Evolutionary conservation across 2,797 vertebrate species (phyloP).

Genomic region (Centroberyx gerrardi): DNA sequence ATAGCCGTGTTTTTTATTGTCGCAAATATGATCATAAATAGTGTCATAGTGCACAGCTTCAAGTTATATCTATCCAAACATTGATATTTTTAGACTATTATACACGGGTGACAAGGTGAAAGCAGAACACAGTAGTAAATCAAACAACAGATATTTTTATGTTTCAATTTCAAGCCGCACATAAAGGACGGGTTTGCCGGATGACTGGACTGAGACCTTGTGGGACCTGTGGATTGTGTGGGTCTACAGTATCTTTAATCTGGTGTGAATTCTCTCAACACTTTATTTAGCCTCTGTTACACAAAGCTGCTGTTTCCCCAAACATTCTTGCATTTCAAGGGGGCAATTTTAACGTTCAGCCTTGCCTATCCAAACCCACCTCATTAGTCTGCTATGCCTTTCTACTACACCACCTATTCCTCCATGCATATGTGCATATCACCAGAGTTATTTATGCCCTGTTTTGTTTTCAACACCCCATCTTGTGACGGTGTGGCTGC

Average conservation of each 20-base stretch:
- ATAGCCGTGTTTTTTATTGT: neutral
- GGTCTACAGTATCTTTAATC: slow-evolving; percentile 19
- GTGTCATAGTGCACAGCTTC: slow-evolving; percentile 2
- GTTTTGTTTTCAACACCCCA: slow-evolving; percentile 79
- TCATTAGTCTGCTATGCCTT: slow-evolving; percentile 50
- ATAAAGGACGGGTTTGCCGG: slow-evolving; percentile 22
- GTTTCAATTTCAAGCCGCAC: slow-evolving; percentile 21
- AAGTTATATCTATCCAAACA: neutral
- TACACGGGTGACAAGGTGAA: slow-evolving; percentile 32
- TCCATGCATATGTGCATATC: slow-evolving; percentile 74
- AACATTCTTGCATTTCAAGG: slow-evolving; percentile 69
- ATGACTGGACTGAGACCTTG: slow-evolving; percentile 26
- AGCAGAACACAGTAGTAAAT: neutral
- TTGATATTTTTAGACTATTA: neutral
- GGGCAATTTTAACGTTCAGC: slow-evolving; percentile 36
- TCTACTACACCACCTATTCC: slow-evolving; percentile 46
- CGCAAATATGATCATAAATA: neutral
- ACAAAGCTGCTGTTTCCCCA: slow-evolving; percentile 35
- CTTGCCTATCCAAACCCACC: slow-evolving; percentile 61
- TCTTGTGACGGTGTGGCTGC: slow-evolving; percentile 75
- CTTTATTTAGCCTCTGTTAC: slow-evolving; percentile 25
- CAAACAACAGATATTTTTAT: slow-evolving; percentile 17
- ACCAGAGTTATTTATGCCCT: slow-evolving; percentile 74
- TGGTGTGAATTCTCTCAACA: slow-evolving; percentile 39
- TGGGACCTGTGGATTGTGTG: slow-evolving; percentile 42